Evolutionary conservation across 2,797 vertebrate genomes (phyloP).

Genomic region (Streptopelia turtur): DNA sequence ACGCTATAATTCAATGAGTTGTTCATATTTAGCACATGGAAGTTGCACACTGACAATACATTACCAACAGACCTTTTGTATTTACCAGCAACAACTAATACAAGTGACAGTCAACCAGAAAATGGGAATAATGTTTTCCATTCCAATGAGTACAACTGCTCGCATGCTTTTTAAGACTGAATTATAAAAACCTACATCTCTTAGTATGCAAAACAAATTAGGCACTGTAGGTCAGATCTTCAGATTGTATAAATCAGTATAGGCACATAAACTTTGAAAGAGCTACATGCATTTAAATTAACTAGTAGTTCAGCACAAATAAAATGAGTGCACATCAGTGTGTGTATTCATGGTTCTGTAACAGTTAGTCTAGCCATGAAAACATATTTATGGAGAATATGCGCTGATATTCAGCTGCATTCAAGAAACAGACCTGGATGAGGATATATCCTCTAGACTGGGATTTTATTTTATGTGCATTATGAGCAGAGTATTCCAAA

Average conservation of each 20-base stretch:
- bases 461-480: background rate
- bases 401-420: background rate
- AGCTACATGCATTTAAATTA: background rate
- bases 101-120: background rate
- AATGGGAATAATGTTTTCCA: background rate
- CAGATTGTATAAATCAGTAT: background rate
- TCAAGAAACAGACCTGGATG: background rate
- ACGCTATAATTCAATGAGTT: background rate
- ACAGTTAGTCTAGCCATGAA: background rate
- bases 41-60: background rate
- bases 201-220: background rate
- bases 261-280: background rate
- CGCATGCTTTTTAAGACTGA: background rate
- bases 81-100: background rate
- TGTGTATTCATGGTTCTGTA: background rate
- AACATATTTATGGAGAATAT: background rate
- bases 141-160: background rate
- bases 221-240: background rate
- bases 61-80: background rate
- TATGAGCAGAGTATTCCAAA: background rate
- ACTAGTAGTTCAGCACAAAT: background rate
- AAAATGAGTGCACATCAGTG: background rate
- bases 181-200: background rate
- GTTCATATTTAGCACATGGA: background rate
- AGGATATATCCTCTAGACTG: background rate